These are phyloP conservation scores for Oscheius sp. DNA, from an alignment of 2,888 invertebrate genomes.

Conservation along the genomic window DNA sequence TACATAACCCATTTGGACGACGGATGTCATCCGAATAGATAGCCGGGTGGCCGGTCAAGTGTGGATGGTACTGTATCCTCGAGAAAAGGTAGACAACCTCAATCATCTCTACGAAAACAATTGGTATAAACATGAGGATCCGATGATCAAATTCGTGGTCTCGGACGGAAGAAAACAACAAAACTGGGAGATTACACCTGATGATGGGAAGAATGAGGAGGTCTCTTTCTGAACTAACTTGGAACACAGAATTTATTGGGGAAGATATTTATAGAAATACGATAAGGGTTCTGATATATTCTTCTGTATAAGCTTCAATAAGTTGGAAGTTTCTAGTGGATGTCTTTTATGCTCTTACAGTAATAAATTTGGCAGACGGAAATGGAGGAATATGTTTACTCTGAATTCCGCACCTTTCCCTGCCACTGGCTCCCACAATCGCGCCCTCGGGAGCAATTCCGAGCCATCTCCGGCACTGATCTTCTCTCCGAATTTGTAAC, in stretches of 20 bases:
- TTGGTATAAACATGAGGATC: background rate
- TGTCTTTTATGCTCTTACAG: background rate
- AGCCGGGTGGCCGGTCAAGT: too few relatives aligned
- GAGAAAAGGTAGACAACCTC: background rate
- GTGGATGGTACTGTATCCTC: background rate
- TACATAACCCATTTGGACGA: conserved; percentile 28
- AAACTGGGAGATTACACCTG: too few relatives aligned
- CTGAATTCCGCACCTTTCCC: background rate
- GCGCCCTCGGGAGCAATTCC: conserved; percentile 34
- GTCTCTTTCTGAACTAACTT: background rate
- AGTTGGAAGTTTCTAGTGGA: too few relatives aligned
- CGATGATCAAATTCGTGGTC: background rate
- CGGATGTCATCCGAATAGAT: conserved; percentile 2
- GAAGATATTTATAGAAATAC: too few relatives aligned
- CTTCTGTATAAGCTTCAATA: too few relatives aligned
- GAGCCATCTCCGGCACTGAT: conserved; percentile 30
- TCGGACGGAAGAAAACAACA: too few relatives aligned
- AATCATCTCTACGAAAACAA: background rate
- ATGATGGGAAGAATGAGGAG: background rate
- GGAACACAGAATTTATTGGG: background rate
- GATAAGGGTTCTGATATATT: too few relatives aligned
- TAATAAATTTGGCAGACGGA: background rate
- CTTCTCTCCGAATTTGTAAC: conserved; percentile 30
- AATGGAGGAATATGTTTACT: conserved; percentile 13
- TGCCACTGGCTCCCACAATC: conserved; percentile 5